Base-by-base conservation (phyloP, 2,113 vertebrate species). In the Agapornis roseicollis region DNA sequence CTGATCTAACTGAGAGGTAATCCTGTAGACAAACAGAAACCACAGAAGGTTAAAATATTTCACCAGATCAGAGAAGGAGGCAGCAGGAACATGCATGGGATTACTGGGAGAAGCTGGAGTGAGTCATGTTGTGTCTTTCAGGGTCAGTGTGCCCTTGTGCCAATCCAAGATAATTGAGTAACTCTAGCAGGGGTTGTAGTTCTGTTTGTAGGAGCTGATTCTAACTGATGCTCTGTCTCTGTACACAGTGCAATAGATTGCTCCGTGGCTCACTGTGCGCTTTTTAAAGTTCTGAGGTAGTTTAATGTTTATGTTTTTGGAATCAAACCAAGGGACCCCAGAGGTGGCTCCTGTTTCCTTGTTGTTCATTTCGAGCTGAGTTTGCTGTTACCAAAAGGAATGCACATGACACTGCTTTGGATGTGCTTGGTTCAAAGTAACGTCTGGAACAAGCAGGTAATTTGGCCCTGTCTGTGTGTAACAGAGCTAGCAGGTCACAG, bases 121-220 rank as follows among this genome's bases (percentile, higher is more conserved):
- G 52, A 74, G 50, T 0, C 0, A 10, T 60, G 11, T 33, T 1
- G 0, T 82, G 37, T 23, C 35, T 77, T 61, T 56, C 53, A 46
- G 28, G 20, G 47, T 41, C 52, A 28, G 15, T 17, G 18, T 66
- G 89, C 24, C 47, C 47, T 77, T 41, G 28, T n/a, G n/a, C 53
- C 77, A 85, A 56, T 44, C 7, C 22, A 41, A 63, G 28, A 17
- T 27, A 50, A 60, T 3, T 27, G 42, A 60, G 13, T 47, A 76
- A 68, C 13, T 37, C 4, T 37, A 37, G 24, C 29, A 28, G 44
- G 44, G 42, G 14, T 88, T 78, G 71, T 53, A 60, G 37, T 92
- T 94, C 25, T 9, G 4, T 73, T 56, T 81, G 9, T 49, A 74
- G 22, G 53, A 33, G 50, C 23, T 79, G 50, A 41, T 91, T 81